Conservation (phyloP, 2,113 vertebrate genomes). For the Petrocephalus zakoni region DNA sequence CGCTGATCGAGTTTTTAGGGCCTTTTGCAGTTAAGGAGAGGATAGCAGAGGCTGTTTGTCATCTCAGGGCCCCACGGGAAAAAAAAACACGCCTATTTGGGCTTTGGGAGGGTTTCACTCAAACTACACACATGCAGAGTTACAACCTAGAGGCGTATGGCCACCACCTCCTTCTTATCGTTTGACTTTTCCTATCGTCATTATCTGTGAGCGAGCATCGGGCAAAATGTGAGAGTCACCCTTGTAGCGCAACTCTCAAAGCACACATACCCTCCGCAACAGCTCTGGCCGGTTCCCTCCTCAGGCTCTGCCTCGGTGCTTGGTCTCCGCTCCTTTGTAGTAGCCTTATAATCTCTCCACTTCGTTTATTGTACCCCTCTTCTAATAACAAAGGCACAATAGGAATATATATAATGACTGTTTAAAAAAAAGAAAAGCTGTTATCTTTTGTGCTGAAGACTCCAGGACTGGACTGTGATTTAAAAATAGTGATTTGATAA, state of each 20-base stretch:
- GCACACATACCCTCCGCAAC: background rate
- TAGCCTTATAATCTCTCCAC: background rate
- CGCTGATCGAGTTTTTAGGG: background rate
- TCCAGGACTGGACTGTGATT: conserved; percentile 3
- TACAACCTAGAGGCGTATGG: background rate
- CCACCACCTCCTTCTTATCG: background rate
- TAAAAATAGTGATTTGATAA: background rate
- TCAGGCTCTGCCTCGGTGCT: background rate
- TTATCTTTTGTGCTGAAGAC: conserved; percentile 1
- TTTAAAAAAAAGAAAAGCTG: background rate
- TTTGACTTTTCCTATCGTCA: background rate
- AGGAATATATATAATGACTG: background rate
- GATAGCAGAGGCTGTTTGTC: background rate
- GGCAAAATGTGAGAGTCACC: background rate
- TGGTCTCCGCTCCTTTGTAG: background rate
- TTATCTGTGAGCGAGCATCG: background rate
- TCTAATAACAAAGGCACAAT: conserved; percentile 4
- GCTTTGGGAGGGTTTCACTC: background rate
- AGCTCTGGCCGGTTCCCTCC: background rate
- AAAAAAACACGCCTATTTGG: background rate
- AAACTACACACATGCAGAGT: background rate
- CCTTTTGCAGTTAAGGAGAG: background rate
- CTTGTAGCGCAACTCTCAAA: background rate
- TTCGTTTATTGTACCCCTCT: background rate
- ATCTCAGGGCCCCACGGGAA: background rate